Percentiles rank a stretch among this genome's conserved stretches.
Evolutionary conservation across 1,140 invertebrate genomes (phyloP).

Genomic region (Hylyphantes graminicola): DNA sequence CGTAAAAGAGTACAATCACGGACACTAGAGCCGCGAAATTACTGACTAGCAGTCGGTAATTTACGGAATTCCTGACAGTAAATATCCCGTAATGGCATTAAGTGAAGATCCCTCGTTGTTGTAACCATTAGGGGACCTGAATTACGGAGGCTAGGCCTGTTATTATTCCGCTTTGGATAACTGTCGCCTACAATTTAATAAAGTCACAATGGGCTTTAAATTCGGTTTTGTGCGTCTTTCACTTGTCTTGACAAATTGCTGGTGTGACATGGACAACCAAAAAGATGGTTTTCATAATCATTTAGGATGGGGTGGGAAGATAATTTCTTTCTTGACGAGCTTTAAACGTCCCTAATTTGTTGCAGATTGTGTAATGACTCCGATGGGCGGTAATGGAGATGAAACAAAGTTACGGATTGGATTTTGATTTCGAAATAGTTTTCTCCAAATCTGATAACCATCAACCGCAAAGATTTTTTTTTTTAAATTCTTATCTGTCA

Average conservation of each 20-base stretch:
- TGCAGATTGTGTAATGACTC: slow-evolving; percentile 21
- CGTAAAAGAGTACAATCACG: slow-evolving; percentile 11
- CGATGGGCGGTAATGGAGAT: no score
- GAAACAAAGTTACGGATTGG: slow-evolving; percentile 1
- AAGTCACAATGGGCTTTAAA: slow-evolving; percentile 34
- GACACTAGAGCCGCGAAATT: slow-evolving; percentile 26
- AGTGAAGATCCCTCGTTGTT: slow-evolving; percentile 11
- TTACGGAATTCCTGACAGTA: slow-evolving; percentile 45
- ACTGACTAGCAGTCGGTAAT: slow-evolving; percentile 41
- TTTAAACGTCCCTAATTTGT: slow-evolving; percentile 26
- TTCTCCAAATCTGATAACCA: no score
- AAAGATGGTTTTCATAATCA: slow-evolving; percentile 24
- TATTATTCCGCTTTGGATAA: slow-evolving; percentile 37
- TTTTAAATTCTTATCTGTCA: no score
- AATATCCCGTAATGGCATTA: slow-evolving; percentile 56
- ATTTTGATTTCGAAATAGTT: no score
- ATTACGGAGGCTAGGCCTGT: slow-evolving; percentile 39
- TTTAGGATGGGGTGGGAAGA: slow-evolving; percentile 14
- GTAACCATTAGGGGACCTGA: slow-evolving; percentile 38
- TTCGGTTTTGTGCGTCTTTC: background rate
- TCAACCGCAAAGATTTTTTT: no score
- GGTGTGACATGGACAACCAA: slow-evolving; percentile 10
- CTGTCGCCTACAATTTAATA: slow-evolving; percentile 45
- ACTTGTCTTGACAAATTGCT: background rate
- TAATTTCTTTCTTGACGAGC: slow-evolving; percentile 26